These are phyloP conservation scores for Corvus cornix DNA, from an alignment of 2,113 vertebrate species.

Conservation along the genomic window DNA sequence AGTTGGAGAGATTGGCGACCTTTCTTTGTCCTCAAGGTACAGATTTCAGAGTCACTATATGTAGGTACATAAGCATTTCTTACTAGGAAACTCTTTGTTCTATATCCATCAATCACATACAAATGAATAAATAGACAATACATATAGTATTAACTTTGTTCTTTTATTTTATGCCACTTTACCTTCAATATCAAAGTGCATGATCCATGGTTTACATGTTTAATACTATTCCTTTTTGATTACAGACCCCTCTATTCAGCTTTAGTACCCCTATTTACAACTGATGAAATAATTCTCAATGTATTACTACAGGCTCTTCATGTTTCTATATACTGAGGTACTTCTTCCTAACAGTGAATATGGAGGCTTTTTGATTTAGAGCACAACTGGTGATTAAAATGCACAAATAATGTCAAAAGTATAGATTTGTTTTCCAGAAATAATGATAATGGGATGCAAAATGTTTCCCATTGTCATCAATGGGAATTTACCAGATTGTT, in stretches of 20 bases:
- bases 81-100: constrained; percentile 47
- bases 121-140: constrained; percentile 13
- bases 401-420: neutral
- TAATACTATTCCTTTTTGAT: neutral
- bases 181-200: neutral
- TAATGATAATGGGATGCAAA: neutral
- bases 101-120: constrained; percentile 20
- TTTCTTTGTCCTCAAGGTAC: constrained; percentile 83
- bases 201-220: neutral
- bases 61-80: constrained; percentile 65
- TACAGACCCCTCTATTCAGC: neutral
- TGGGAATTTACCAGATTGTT: neutral
- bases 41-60: constrained; percentile 68
- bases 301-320: neutral
- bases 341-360: neutral
- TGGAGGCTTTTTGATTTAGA: neutral
- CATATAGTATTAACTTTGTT: neutral
- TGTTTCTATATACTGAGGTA: neutral
- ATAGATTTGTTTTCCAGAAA: neutral
- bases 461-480: neutral
- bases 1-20: constrained; percentile 78
- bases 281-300: neutral
- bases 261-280: constrained; percentile 12
- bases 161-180: constrained; percentile 22
- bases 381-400: neutral